Evolutionary conservation across 1,140 invertebrate genomes (phyloP).

Genomic region (Scylla paramamosain): DNA sequence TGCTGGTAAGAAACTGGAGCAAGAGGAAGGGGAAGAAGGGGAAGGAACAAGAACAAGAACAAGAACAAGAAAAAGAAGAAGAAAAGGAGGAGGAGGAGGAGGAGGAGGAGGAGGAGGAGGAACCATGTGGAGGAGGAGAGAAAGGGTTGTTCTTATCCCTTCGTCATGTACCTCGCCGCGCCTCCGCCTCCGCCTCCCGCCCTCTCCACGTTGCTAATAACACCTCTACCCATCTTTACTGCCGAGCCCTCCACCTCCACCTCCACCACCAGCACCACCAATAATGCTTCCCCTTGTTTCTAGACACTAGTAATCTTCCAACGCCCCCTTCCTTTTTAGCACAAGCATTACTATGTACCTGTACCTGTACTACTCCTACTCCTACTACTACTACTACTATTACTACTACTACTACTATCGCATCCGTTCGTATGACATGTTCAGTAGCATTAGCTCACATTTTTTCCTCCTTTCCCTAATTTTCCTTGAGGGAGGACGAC

Average conservation of each 20-base stretch:
- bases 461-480: no score
- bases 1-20: neutral
- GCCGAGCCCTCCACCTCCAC: neutral
- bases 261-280: neutral
- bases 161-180: neutral
- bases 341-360: neutral
- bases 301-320: neutral
- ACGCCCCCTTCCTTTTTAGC: neutral
- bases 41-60: neutral
- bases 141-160: neutral
- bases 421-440: neutral
- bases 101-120: constrained; percentile 2
- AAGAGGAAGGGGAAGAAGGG: neutral
- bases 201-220: neutral
- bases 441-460: no score
- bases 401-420: neutral
- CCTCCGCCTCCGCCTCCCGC: constrained; percentile 9
- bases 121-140: neutral
- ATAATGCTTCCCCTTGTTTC: constrained; percentile 1
- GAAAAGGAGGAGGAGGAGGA: constrained; percentile 30
- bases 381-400: neutral
- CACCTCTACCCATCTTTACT: neutral
- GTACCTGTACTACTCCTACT: no score
- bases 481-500: no score
- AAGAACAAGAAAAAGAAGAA: neutral